Conservation (phyloP, 1,140 invertebrate genomes). For the Drosophila pseudoananassae region DNA sequence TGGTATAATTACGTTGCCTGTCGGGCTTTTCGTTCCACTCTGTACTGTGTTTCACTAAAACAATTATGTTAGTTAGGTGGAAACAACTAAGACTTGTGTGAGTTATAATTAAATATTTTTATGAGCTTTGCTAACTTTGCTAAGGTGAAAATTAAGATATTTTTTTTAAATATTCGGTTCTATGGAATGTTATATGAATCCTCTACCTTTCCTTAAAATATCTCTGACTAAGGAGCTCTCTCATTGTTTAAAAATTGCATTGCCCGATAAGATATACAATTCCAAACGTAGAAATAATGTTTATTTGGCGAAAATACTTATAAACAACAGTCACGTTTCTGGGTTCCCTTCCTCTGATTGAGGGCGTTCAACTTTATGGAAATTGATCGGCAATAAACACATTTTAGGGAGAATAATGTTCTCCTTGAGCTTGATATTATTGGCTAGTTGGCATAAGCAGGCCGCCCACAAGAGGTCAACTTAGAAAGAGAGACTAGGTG, state of each 20-base stretch:
- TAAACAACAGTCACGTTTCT: constrained; percentile 51
- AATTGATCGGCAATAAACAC: constrained; percentile 41
- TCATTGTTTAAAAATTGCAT: background rate
- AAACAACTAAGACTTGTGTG: background rate
- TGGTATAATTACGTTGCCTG: constrained; percentile 17
- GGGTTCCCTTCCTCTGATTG: constrained; percentile 11
- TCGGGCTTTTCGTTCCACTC: too few species aligned
- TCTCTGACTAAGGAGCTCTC: background rate
- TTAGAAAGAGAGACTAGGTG: constrained; percentile 31
- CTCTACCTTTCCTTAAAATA: background rate
- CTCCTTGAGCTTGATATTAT: constrained; percentile 10
- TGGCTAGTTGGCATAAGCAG: constrained; percentile 42
- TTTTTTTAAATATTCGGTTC: background rate
- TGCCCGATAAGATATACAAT: constrained; percentile 1
- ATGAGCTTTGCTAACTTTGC: background rate
- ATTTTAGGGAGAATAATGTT: constrained; percentile 29
- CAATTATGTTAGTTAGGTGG: constrained; percentile 2
- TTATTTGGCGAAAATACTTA: constrained; percentile 36
- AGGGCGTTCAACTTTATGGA: constrained; percentile 48
- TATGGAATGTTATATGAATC: background rate
- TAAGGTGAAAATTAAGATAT: background rate
- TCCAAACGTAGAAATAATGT: constrained; percentile 8
- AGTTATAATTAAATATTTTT: background rate
- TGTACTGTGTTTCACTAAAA: background rate
- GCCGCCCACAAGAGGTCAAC: constrained; percentile 57